Base-by-base conservation (phyloP, 2,797 vertebrate species). In the Hapalemur alaotrensis region DNA sequence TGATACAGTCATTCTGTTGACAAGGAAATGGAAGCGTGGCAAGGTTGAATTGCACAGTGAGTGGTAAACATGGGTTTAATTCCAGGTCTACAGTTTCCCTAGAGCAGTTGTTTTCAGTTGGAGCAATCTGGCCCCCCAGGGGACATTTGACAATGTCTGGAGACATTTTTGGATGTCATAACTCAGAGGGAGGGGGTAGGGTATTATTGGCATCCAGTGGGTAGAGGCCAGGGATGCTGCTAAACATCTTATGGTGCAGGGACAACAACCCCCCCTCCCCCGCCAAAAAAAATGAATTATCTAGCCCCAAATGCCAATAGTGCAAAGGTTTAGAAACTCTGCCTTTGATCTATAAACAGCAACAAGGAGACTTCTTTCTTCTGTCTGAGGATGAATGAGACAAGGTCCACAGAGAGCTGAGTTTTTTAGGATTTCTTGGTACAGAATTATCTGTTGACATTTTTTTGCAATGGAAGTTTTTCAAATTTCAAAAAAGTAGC, bases 381-480 rank as follows among this genome's bases (percentile, higher is more conserved):
- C n/a, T 89, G 25, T 69, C 14, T 61, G 72, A 85, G n/a, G 46
- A 73, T 46, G 17, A 85, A 28, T 72, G 41, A 81, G 20, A 46
- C 57, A 87, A 69, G 20, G 32, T 15, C 54, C 12, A 43, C 38
- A 78, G 72, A 59, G 6, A 67, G 23, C 59, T 54, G 81, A 38
- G 6, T 70, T 96, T 95, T 95, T 46, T 4, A 75, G 93, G 30
- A 70, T 81, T 85, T 89, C 48, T n/a, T 82, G 54, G 50, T 30
- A 78, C 25, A 76, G 35, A 59, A 78, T 70, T 82, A 85, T 41
- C 52, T 43, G 0, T 48, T 95, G 41, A 14, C 23, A n/a, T 65
- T 85, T 84, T 63, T 75, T 63, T 61, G 32, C 78, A 81, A 35
- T 5, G 76, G 79, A 73, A 78, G 52, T 50, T n/a, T 73, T 48